Percentiles rank a stretch among this genome's conserved stretches.
Conservation (phyloP, 2,797 vertebrate species). For the Poeciliopsis infans region DNA sequence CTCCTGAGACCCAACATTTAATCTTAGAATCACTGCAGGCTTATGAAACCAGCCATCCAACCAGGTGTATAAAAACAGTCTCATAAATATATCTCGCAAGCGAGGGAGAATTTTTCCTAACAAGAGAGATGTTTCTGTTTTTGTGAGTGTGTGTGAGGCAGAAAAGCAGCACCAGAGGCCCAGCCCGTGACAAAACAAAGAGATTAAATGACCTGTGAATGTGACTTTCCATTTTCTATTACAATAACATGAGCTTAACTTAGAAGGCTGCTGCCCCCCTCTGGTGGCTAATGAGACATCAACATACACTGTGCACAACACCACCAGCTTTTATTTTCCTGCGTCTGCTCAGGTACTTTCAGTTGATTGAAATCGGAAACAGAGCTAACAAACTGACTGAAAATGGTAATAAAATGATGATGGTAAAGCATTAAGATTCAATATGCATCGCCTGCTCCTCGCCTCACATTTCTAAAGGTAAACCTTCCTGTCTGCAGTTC, state of each 20-base stretch:
- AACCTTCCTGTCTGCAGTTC: conserved; percentile 11
- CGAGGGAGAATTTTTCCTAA: conserved; percentile 58
- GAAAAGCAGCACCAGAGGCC: conserved; percentile 66
- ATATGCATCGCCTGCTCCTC: background rate
- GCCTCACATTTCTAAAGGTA: background rate
- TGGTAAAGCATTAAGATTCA: conserved; percentile 1
- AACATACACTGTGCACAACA: background rate
- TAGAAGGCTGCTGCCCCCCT: conserved; percentile 77
- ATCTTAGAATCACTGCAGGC: conserved; percentile 51
- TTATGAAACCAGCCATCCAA: conserved; percentile 34
- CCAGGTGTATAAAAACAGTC: conserved; percentile 33
- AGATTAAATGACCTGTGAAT: conserved; percentile 82
- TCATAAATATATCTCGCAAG: conserved; percentile 50
- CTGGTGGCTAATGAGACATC: conserved; percentile 52
- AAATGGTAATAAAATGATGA: conserved; percentile 4
- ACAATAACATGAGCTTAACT: conserved; percentile 41
- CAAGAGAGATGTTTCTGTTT: conserved; percentile 38
- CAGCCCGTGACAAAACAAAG: conserved; percentile 78
- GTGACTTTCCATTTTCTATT: conserved; percentile 74
- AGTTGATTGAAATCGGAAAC: conserved; percentile 19
- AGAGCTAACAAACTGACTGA: background rate
- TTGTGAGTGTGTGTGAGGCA: conserved; percentile 31
- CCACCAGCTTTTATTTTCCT: background rate
- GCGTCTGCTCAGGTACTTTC: background rate
- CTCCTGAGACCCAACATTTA: conserved; percentile 52